These are phyloP conservation scores for Dolomedes plantarius DNA, from an alignment of 2,888 invertebrate genomes.

Conservation along the genomic window DNA sequence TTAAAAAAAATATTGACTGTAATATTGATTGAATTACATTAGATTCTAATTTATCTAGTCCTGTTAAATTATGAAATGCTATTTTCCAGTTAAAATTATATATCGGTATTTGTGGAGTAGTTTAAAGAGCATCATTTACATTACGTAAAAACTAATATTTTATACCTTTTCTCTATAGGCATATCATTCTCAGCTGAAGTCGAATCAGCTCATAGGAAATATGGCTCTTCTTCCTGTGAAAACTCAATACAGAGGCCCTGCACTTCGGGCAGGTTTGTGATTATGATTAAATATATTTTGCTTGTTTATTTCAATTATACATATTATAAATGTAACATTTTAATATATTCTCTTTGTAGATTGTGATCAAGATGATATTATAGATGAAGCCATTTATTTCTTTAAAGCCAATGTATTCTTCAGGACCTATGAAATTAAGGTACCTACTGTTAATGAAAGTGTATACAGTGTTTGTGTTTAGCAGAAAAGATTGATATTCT, in stretches of 20 bases:
- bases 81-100: too few relatives aligned
- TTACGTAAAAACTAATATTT: too few relatives aligned
- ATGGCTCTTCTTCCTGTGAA: slow-evolving; percentile 93
- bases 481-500: too few relatives aligned
- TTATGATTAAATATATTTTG: background rate
- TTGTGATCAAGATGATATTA: slow-evolving; percentile 89
- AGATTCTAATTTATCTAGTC: too few relatives aligned
- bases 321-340: background rate
- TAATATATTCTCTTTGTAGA: slow-evolving; percentile 18
- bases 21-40: too few relatives aligned
- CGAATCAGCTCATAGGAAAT: slow-evolving; percentile 88
- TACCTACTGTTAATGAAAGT: slow-evolving; percentile 77
- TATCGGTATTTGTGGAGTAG: too few relatives aligned
- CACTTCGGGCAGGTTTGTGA: slow-evolving; percentile 81
- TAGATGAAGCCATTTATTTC: slow-evolving; percentile 97
- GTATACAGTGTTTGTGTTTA: too few relatives aligned
- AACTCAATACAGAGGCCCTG: slow-evolving; percentile 94
- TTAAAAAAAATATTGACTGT: too few relatives aligned
- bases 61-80: too few relatives aligned
- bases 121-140: too few relatives aligned
- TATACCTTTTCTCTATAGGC: slow-evolving; percentile 78
- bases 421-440: slow-evolving; percentile 98
- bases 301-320: too few relatives aligned
- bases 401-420: slow-evolving; percentile 99
- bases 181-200: slow-evolving; percentile 94